Evolutionary conservation across 2,797 vertebrate species (phyloP).

Genomic region (Characodon lateralis): DNA sequence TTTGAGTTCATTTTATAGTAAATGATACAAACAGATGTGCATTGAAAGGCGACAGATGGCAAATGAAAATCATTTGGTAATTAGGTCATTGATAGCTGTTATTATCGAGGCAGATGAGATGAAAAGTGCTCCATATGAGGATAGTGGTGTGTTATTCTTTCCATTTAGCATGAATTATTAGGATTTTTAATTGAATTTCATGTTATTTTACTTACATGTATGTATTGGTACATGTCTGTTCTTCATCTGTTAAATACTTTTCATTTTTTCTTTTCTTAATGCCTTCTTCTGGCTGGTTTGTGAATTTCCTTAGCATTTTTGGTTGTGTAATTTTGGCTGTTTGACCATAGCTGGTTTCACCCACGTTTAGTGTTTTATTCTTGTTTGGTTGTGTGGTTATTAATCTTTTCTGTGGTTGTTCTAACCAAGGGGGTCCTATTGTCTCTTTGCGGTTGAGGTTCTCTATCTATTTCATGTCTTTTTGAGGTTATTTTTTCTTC

Average conservation of each 20-base stretch:
- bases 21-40: background rate
- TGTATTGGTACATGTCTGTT: no score
- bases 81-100: background rate
- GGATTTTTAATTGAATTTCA: background rate
- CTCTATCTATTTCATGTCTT: background rate
- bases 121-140: background rate
- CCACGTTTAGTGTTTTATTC: background rate
- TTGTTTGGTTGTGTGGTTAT: background rate
- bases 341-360: background rate
- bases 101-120: background rate
- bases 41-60: background rate
- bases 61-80: background rate
- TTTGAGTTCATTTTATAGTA: background rate
- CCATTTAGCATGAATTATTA: no score
- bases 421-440: no score
- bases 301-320: background rate
- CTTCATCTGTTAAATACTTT: background rate
- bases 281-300: background rate
- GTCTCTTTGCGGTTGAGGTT: background rate
- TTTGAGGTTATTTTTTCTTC: background rate
- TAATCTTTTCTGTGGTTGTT: background rate
- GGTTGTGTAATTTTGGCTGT: background rate
- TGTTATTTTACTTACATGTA: background rate
- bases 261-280: background rate
- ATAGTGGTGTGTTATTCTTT: background rate